Conservation (phyloP, 2,888 invertebrate genomes). For the Torymus tubicola region DNA sequence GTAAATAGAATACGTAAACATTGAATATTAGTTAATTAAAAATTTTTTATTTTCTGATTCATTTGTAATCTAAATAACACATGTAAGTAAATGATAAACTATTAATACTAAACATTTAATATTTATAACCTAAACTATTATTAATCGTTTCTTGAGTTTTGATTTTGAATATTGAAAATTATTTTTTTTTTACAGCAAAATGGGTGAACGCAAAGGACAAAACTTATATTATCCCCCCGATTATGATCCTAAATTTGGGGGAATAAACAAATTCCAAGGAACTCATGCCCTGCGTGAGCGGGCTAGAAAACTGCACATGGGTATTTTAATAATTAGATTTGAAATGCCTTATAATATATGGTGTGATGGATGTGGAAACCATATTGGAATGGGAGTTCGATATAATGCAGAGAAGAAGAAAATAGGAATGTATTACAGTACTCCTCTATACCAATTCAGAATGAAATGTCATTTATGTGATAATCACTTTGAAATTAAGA, state of each 20-base stretch:
- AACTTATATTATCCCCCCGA: slow-evolving; percentile 99
- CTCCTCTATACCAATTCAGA: slow-evolving; percentile 97
- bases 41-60: too few relatives aligned
- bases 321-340: slow-evolving; percentile 97
- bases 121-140: too few relatives aligned
- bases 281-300: slow-evolving; percentile 97
- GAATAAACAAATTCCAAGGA: slow-evolving; percentile 94
- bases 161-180: too few relatives aligned
- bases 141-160: too few relatives aligned
- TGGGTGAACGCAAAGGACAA: slow-evolving; percentile 99
- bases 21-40: too few relatives aligned
- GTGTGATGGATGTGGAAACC: slow-evolving; percentile 98
- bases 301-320: slow-evolving; percentile 95
- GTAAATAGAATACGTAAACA: too few relatives aligned
- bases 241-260: slow-evolving; percentile 96
- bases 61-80: too few relatives aligned
- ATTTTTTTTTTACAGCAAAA: slow-evolving; percentile 74
- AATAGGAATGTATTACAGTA: slow-evolving; percentile 98
- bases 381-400: slow-evolving; percentile 99
- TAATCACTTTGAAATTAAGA: slow-evolving; percentile 98
- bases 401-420: slow-evolving; percentile 97
- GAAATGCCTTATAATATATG: slow-evolving; percentile 99
- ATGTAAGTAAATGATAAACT: too few relatives aligned
- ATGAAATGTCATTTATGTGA: slow-evolving; percentile 99
- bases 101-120: too few relatives aligned